phyloP scores from a whole-genome alignment of 1,140 invertebrate species.

The Pseudomyrmex gracilis region DNA sequence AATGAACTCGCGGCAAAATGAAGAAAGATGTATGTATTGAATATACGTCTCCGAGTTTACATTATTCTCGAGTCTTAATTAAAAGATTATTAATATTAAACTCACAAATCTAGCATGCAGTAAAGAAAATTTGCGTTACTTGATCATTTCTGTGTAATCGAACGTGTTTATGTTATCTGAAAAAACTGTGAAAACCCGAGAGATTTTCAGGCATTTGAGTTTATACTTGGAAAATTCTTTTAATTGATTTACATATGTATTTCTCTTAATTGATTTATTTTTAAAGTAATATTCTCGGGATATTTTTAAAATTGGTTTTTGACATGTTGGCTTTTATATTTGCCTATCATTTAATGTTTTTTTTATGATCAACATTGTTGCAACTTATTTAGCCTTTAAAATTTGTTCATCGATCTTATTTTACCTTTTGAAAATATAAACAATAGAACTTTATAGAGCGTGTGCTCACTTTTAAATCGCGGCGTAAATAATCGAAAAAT shows the following conservation, averaged over 20 bases:
- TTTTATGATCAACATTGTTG: too few relatives aligned
- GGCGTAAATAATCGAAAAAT: constrained; percentile 10
- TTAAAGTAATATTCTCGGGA: too few relatives aligned
- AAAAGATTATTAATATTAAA: constrained; percentile 13
- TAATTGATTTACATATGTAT: too few relatives aligned
- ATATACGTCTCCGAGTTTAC: neutral
- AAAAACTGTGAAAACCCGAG: neutral
- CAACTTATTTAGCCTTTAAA: too few relatives aligned
- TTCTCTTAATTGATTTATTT: too few relatives aligned
- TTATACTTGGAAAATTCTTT: too few relatives aligned
- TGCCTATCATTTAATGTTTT: too few relatives aligned
- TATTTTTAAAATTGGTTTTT: too few relatives aligned
- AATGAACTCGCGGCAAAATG: neutral
- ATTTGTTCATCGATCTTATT: too few relatives aligned
- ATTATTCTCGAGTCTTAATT: neutral
- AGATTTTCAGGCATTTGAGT: too few relatives aligned
- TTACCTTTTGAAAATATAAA: neutral
- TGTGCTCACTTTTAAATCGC: neutral
- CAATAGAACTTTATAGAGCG: neutral
- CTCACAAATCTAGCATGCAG: neutral
- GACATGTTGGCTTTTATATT: too few relatives aligned
- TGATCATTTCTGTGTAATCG: neutral
- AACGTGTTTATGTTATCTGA: neutral
- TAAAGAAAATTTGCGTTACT: neutral
- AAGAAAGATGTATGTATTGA: neutral